phyloP scores from a whole-genome alignment of 2,888 invertebrate genomes.

The Oeneis ivallda region DNA sequence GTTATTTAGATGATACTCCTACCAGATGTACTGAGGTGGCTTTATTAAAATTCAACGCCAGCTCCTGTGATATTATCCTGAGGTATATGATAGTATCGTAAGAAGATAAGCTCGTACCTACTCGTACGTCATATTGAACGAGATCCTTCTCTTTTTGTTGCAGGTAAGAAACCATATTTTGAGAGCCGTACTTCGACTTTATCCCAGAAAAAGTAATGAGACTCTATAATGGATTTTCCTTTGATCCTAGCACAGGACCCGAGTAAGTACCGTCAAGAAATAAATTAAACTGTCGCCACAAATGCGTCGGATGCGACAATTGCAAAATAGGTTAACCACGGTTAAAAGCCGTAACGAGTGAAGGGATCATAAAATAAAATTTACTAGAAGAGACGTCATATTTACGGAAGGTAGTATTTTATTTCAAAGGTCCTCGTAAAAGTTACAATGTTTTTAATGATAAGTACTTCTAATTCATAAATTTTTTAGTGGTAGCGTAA shows the following conservation, averaged over 20 bases:
- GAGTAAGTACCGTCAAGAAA: slow-evolving; percentile 46
- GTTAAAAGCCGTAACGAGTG: slow-evolving; percentile 34
- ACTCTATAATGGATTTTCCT: slow-evolving; percentile 45
- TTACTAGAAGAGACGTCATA: slow-evolving; percentile 26
- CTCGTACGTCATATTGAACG: slow-evolving; percentile 24
- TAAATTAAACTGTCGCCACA: slow-evolving; percentile 45
- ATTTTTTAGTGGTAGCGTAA: slow-evolving; percentile 7
- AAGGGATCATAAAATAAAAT: slow-evolving; percentile 28
- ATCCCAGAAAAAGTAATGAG: slow-evolving; percentile 39
- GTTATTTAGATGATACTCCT: neutral
- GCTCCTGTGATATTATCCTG: neutral
- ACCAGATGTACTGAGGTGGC: neutral
- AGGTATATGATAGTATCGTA: neutral
- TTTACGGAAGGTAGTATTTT: slow-evolving; percentile 19
- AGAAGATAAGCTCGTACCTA: slow-evolving; percentile 9
- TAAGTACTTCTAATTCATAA: slow-evolving; percentile 12
- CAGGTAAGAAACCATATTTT: slow-evolving; percentile 49
- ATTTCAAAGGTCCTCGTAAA: slow-evolving; percentile 22
- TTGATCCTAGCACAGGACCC: slow-evolving; percentile 47
- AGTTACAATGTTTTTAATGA: slow-evolving; percentile 16
- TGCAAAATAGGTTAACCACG: slow-evolving; percentile 41
- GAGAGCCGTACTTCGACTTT: slow-evolving; percentile 30
- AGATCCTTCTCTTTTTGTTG: slow-evolving; percentile 42
- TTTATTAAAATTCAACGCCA: too few relatives aligned
- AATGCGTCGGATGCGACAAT: slow-evolving; percentile 44